phyloP scores from a whole-genome alignment of 2,113 vertebrate species.

The Collichthys lucidus region DNA sequence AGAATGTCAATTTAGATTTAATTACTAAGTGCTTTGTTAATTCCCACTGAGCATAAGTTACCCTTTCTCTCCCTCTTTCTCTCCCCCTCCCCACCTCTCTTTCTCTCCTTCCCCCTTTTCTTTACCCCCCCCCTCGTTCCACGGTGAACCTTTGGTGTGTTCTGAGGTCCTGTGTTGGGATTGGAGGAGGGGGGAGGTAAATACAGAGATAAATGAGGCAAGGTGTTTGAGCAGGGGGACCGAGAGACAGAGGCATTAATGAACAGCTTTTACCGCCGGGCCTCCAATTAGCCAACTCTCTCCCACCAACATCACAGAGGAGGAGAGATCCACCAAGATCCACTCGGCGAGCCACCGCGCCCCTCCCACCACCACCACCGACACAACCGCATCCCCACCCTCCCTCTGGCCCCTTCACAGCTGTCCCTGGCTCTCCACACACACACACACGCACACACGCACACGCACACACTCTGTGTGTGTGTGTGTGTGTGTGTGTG shows the following conservation, averaged over 20 bases:
- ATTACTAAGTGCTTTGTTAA: conserved; percentile 90
- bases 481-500: background rate
- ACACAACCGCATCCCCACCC: background rate
- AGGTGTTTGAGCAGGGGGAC: conserved; percentile 80
- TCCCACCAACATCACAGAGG: conserved; percentile 72
- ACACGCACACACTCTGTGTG: conserved; percentile 12
- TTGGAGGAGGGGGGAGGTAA: conserved; percentile 68
- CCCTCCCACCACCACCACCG: background rate
- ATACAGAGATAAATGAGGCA: conserved; percentile 81
- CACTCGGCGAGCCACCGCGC: conserved; percentile 22
- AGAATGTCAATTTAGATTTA: conserved; percentile 91
- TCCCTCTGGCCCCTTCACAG: conserved; percentile 28
- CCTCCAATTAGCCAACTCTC: conserved; percentile 81
- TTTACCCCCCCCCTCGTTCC: conserved; percentile 40
- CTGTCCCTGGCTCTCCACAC: conserved; percentile 49
- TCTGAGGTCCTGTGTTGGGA: conserved; percentile 67
- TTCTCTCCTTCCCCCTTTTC: conserved; percentile 42
- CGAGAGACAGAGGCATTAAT: conserved; percentile 79
- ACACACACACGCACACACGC: conserved; percentile 31
- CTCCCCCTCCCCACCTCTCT: conserved; percentile 37
- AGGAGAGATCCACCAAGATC: conserved; percentile 68
- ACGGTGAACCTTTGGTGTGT: conserved; percentile 67
- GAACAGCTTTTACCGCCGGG: conserved; percentile 81
- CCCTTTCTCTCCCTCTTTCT: conserved; percentile 60
- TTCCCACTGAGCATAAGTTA: conserved; percentile 87